Conservation (phyloP, 1,140 invertebrate genomes). For the Nebria ingens region DNA sequence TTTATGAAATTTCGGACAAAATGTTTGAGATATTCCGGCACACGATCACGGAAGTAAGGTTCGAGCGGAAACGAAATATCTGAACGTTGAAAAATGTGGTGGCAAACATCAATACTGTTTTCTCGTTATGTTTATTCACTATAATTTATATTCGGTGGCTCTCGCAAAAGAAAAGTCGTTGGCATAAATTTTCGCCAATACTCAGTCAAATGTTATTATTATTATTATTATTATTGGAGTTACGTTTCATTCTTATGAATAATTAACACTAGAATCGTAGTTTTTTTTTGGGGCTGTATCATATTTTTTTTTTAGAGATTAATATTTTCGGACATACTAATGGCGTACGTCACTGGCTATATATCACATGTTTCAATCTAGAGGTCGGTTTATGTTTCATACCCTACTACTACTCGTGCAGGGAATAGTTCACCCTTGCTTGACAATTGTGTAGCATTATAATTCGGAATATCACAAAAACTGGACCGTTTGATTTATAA, state of each 20-base stretch:
- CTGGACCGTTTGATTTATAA: neutral
- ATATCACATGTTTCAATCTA: constrained; percentile 38
- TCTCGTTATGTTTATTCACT: constrained; percentile 23
- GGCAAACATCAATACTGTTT: constrained; percentile 21
- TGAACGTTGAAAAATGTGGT: too few species aligned
- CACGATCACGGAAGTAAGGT: constrained; percentile 24
- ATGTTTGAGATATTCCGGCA: constrained; percentile 31
- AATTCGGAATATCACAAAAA: neutral
- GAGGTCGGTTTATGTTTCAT: constrained; percentile 35
- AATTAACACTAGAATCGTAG: too few species aligned
- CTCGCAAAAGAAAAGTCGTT: too few species aligned
- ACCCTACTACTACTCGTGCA: constrained; percentile 11
- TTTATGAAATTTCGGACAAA: constrained; percentile 33
- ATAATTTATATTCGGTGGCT: constrained; percentile 26
- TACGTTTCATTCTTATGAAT: too few species aligned
- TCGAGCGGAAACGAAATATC: constrained; percentile 2
- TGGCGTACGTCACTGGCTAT: constrained; percentile 35
- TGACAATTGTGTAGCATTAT: too few species aligned
- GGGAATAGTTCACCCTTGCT: neutral
- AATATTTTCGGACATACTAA: constrained; percentile 38
- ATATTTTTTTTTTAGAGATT: constrained; percentile 32
- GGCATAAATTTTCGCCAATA: too few species aligned
- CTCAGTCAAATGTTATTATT: too few species aligned
- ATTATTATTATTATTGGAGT: too few species aligned
- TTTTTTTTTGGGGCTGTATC: neutral